Evolutionary conservation across 2,888 invertebrate species (phyloP).

Genomic region (Acrocera orbiculus): DNA sequence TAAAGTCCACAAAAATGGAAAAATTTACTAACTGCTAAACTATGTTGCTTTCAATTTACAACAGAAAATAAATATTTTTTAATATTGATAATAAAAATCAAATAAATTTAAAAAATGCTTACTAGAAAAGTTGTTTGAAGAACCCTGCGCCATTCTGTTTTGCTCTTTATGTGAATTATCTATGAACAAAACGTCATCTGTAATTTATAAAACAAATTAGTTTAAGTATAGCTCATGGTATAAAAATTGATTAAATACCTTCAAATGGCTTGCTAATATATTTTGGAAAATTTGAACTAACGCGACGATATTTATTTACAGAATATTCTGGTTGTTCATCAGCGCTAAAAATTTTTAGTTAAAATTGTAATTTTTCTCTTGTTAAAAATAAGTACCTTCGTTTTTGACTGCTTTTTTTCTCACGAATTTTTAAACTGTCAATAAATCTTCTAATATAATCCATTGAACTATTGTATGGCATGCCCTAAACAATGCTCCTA

Average conservation of each 20-base stretch:
- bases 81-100: too few species aligned
- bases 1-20: too few species aligned
- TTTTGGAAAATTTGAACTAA: slow-evolving; percentile 20
- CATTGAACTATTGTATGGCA: too few species aligned
- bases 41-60: too few species aligned
- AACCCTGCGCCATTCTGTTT: not conserved
- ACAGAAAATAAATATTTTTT: too few species aligned
- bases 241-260: slow-evolving; percentile 14
- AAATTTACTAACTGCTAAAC: too few species aligned
- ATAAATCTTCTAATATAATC: too few species aligned
- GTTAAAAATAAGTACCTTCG: too few species aligned
- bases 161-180: not conserved
- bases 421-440: too few species aligned
- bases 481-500: too few species aligned
- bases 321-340: slow-evolving; percentile 15
- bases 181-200: slow-evolving; percentile 2
- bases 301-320: slow-evolving; percentile 20
- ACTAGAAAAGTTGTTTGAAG: not conserved
- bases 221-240: not conserved
- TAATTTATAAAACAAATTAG: not conserved
- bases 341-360: slow-evolving; percentile 3
- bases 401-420: too few species aligned
- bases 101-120: not conserved
- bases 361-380: too few species aligned
- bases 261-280: slow-evolving; percentile 18